Base-by-base conservation (phyloP, 2,113 vertebrate species). In the Gobius niger region DNA sequence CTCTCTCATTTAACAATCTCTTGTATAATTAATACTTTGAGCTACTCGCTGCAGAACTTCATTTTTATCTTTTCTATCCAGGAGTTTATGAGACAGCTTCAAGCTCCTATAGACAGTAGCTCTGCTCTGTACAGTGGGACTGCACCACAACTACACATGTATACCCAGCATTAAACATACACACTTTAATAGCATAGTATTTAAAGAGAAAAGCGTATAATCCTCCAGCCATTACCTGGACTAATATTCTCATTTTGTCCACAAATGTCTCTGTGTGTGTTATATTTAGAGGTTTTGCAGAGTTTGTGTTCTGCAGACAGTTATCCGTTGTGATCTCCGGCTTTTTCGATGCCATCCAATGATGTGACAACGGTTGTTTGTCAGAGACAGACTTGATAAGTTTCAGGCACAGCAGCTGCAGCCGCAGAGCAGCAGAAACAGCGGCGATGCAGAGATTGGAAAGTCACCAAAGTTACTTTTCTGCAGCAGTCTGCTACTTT, bases 21-120 rank as follows among this genome's bases (percentile, higher is more conserved):
- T 67, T 83, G 70, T 83, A 87, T 88, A 87, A 91, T 87, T 90
- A 91, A 87, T 83, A 83, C 85, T 85, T 83, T 67, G 74, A 87
- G 73, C 77, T 78, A 83, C 65, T 87, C 77, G 57, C 68, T 66
- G 78, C 65, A 77, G 72, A 61, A 72, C 75, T 86, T 76, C 57
- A 82, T 65, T 81, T 87, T 83, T 81, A 69, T 86, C 70, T 72
- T 80, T 80, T 88, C 77, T 69, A 63, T 75, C 62, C 40, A 13
- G 41, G 71, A 83, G 71, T 79, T 82, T 62, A 59, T 46, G 63
- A 44, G 56, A 52, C 47, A 76, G 52, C 65, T 66, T 59, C 1
- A 16, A 63, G 42, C 15, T 61, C 34, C 41, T 60, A 13, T 54
- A 57, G 6, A 24, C 19, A 11, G 7, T 5, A 40, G 4, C 3